Percentiles rank a stretch among this genome's conserved stretches.
These are phyloP conservation scores for Manis javanica DNA, from an alignment of 2,797 vertebrate genomes.

Conservation along the genomic window DNA sequence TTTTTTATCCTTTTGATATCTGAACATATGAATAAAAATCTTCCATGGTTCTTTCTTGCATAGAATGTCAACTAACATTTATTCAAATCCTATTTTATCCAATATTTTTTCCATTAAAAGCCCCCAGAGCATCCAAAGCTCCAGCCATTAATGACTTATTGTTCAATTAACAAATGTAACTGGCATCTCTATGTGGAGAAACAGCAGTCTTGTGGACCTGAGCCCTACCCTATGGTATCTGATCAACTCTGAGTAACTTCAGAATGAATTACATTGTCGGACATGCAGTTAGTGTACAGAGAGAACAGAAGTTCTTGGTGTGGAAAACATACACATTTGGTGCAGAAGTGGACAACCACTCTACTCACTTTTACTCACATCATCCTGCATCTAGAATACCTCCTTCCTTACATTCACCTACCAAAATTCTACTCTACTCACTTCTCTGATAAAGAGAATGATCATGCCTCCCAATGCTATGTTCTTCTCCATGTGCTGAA, in stretches of 20 bases:
- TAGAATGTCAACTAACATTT: not conserved
- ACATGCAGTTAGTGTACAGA: no score
- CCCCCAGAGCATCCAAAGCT: not conserved
- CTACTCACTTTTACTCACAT: not conserved
- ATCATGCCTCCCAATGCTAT: not conserved
- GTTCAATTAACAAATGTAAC: no score
- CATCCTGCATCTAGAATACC: not conserved
- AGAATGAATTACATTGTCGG: no score
- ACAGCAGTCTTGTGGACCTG: no score
- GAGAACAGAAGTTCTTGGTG: no score
- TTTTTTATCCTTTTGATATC: not conserved
- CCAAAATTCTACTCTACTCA: not conserved
- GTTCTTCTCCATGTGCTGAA: not conserved
- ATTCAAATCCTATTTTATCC: not conserved
- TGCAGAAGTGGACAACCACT: not conserved
- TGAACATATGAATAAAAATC: not conserved
- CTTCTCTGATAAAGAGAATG: not conserved
- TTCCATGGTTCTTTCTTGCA: not conserved
- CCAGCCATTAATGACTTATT: not conserved
- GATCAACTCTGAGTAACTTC: no score
- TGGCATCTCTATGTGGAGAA: no score
- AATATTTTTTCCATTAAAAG: not conserved
- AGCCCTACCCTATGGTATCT: no score
- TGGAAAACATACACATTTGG: no score
- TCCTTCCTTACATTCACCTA: not conserved